Evolutionary conservation across 2,888 invertebrate genomes (phyloP).

Genomic region (Melanostoma scalare): DNA sequence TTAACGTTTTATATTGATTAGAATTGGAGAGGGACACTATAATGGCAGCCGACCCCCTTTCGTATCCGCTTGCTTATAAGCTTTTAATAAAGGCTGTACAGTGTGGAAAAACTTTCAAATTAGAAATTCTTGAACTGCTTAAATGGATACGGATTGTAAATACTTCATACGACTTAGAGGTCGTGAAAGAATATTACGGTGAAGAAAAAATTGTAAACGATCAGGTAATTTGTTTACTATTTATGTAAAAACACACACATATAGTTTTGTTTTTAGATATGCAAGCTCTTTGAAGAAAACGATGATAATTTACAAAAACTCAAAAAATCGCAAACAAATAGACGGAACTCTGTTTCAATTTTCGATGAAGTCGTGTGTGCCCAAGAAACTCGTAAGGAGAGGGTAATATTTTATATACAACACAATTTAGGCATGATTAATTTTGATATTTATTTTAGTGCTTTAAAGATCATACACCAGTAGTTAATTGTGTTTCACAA

Average conservation of each 20-base stretch:
- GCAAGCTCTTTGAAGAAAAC: constrained; percentile 33
- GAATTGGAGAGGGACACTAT: constrained; percentile 46
- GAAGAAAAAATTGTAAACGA: constrained; percentile 76
- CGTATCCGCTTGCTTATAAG: constrained; percentile 78
- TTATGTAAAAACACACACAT: not conserved
- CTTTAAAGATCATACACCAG: constrained; percentile 75
- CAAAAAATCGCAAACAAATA: constrained; percentile 60
- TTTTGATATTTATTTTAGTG: constrained; percentile 57
- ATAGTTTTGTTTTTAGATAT: constrained; percentile 27
- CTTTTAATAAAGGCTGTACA: constrained; percentile 76
- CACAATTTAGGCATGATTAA: constrained; percentile 2
- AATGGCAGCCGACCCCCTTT: constrained; percentile 77
- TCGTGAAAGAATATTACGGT: constrained; percentile 45
- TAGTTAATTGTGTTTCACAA: constrained; percentile 78
- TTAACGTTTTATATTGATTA: constrained; percentile 4
- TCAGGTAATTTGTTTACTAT: constrained; percentile 63
- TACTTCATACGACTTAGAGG: constrained; percentile 76
- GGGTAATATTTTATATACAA: constrained; percentile 13
- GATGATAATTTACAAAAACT: not conserved
- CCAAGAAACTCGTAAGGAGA: constrained; percentile 71
- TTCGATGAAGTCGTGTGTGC: constrained; percentile 78
- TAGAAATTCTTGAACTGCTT: constrained; percentile 78
- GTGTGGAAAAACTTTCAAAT: constrained; percentile 74
- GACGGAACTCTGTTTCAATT: constrained; percentile 79
- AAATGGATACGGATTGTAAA: constrained; percentile 78